Conservation (phyloP, 2,113 vertebrate species). For the Sphyrna mokarran region DNA sequence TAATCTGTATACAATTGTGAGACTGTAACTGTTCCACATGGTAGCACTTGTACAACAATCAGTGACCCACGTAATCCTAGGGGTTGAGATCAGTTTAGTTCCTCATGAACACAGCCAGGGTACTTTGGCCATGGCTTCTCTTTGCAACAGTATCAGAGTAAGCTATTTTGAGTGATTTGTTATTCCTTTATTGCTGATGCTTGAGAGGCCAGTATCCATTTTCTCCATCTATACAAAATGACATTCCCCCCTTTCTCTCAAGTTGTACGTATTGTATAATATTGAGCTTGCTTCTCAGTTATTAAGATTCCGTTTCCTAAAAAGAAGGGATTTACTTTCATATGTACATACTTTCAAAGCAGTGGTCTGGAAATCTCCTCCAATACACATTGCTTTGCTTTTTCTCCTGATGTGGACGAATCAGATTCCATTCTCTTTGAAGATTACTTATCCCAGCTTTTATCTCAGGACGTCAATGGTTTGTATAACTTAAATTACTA, state of each 20-base stretch:
- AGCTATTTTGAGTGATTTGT: neutral
- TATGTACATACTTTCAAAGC: neutral
- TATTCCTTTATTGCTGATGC: neutral
- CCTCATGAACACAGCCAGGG: neutral
- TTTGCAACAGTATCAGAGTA: neutral
- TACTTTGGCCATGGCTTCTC: neutral
- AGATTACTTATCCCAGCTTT: neutral
- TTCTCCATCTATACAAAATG: no score
- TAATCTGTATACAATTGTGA: neutral
- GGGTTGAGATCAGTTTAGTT: conserved; percentile 5
- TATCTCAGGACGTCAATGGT: neutral
- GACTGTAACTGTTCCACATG: conserved; percentile 21
- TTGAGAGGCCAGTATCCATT: neutral
- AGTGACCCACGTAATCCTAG: neutral
- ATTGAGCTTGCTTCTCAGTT: neutral
- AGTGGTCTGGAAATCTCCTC: neutral
- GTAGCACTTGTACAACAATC: neutral
- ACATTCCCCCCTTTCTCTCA: neutral
- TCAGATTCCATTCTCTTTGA: neutral
- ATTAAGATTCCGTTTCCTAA: neutral
- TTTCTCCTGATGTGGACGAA: neutral
- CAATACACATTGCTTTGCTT: neutral
- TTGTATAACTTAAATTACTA: neutral
- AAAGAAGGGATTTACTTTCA: neutral
- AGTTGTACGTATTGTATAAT: neutral